These are phyloP conservation scores for Amphibalanus amphitrite DNA, from an alignment of 1,140 invertebrate species.

Conservation along the genomic window DNA sequence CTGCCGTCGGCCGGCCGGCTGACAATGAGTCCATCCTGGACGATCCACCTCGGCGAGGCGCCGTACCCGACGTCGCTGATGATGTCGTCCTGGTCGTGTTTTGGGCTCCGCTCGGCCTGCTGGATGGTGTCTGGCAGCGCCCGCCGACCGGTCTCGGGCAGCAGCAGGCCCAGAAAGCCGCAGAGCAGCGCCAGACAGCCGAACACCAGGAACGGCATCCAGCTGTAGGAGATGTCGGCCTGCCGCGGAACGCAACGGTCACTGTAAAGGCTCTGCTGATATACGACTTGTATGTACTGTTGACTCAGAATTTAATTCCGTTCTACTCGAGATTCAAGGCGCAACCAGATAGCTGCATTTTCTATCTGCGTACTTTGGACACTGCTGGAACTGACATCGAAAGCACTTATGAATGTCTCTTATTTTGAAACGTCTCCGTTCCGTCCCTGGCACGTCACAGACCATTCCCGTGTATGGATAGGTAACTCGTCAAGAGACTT, in stretches of 20 bases:
- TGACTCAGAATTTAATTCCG: no score
- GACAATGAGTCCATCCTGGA: slow-evolving; percentile 15
- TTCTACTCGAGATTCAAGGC: no score
- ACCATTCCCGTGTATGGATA: no score
- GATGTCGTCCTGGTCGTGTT: slow-evolving; percentile 1
- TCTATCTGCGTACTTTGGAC: no score
- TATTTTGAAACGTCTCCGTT: no score
- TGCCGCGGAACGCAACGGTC: not conserved
- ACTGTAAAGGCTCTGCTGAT: no score
- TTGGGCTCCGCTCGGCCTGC: slow-evolving; percentile 15
- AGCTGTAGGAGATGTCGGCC: slow-evolving; percentile 14
- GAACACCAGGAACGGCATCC: slow-evolving; percentile 16
- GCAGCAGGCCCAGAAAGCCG: slow-evolving; percentile 12
- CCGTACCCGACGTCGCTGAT: slow-evolving; percentile 15
- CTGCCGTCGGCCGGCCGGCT: slow-evolving; percentile 7
- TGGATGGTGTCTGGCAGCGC: slow-evolving; percentile 17
- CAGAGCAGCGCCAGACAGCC: slow-evolving; percentile 14
- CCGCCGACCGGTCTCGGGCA: slow-evolving; percentile 17
- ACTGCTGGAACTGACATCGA: no score
- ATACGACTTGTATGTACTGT: no score
- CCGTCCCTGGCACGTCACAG: no score
- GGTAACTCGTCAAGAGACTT: no score
- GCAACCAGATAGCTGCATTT: no score
- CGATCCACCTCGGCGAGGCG: slow-evolving; percentile 15
- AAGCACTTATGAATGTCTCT: no score